These are phyloP conservation scores for Meghimatium bilineatum DNA, from an alignment of 2,888 invertebrate species.

Conservation along the genomic window DNA sequence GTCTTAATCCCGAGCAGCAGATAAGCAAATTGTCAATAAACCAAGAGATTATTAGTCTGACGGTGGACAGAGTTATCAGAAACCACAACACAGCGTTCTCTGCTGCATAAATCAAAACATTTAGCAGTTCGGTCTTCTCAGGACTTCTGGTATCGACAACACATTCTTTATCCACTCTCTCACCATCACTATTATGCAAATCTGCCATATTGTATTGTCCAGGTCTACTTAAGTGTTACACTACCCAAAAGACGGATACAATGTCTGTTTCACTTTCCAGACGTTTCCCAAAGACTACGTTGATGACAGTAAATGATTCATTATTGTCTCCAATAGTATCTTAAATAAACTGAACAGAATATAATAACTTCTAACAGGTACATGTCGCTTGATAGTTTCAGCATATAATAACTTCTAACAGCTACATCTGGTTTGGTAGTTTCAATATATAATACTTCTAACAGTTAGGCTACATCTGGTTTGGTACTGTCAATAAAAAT, in stretches of 20 bases:
- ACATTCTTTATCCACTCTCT: neutral
- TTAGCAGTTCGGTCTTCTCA: neutral
- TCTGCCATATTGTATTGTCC: neutral
- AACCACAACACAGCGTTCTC: neutral
- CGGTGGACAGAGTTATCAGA: neutral
- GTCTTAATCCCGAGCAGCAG: neutral
- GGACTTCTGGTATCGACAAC: neutral
- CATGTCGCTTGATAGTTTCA: no score
- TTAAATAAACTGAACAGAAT: no score
- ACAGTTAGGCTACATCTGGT: no score
- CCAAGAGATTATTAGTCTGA: slow-evolving; percentile 14
- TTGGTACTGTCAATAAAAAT: no score
- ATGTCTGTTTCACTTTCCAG: no score
- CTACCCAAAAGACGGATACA: neutral
- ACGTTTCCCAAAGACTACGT: no score
- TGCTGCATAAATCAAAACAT: neutral
- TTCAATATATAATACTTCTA: no score
- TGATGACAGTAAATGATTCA: no score
- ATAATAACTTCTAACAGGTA: no score
- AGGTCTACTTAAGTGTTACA: neutral
- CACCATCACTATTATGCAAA: neutral
- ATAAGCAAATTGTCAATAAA: neutral
- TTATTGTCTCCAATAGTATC: no score
- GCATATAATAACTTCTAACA: no score
- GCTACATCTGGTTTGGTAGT: no score